Conservation (phyloP, 2,888 invertebrate species). For the Ferrisia virgata region DNA sequence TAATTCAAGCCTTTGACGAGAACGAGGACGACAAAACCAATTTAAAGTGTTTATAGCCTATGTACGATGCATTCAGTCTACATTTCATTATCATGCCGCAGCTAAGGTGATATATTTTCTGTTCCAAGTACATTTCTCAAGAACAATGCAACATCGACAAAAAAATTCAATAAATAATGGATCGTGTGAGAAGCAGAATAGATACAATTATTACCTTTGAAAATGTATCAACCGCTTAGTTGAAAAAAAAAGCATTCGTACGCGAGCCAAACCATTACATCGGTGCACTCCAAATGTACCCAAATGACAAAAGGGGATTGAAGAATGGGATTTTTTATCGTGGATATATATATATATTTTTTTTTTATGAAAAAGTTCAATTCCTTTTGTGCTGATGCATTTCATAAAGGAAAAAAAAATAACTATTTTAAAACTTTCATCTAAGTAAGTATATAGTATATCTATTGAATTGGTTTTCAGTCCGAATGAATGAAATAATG, state of each 20-base stretch:
- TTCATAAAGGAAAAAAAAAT: background rate
- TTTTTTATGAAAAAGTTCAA: background rate
- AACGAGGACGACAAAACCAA: no score
- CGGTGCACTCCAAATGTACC: background rate
- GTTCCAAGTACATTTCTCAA: background rate
- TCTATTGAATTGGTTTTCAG: background rate
- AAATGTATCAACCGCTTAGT: background rate
- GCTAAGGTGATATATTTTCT: no score
- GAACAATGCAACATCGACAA: background rate
- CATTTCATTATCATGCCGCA: no score
- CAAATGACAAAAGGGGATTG: background rate
- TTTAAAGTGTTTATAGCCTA: no score
- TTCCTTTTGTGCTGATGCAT: background rate
- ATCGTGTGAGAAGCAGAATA: background rate
- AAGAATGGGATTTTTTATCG: background rate
- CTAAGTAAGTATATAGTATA: background rate
- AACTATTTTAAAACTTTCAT: background rate
- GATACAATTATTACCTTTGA: background rate
- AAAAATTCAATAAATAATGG: background rate
- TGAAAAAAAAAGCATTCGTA: background rate
- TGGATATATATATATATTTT: background rate
- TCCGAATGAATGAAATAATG: background rate
- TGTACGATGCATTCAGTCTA: no score
- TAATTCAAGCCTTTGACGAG: no score
- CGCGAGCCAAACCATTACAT: background rate